A percentile compares a stretch with the other conserved stretches of the same genome.
Conservation (phyloP, 2,888 invertebrate genomes). For the Heliconius cydno region DNA sequence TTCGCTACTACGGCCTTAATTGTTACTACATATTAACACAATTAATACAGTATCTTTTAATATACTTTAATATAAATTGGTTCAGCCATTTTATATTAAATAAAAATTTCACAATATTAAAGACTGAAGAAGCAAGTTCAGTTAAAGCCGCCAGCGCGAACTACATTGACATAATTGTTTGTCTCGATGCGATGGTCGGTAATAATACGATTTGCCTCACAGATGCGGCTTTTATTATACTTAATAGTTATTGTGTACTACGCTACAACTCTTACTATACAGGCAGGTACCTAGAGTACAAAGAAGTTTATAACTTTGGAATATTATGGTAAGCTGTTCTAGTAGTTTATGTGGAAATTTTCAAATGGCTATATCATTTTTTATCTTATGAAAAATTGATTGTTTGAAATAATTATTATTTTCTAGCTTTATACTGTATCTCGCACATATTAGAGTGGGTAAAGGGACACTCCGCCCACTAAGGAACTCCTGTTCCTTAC, state of each 20-base stretch:
- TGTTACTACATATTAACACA: too few species aligned
- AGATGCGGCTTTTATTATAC: conserved; percentile 20
- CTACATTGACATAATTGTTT: conserved; percentile 25
- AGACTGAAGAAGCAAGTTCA: not conserved
- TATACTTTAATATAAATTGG: not conserved
- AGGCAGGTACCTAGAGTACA: not conserved
- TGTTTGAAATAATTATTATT: too few species aligned
- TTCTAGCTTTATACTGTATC: too few species aligned
- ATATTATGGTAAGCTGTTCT: not conserved
- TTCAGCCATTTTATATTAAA: not conserved
- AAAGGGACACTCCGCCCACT: too few species aligned
- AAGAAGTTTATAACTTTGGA: not conserved
- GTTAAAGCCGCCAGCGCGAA: conserved; percentile 9
- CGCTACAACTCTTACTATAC: conserved; percentile 12
- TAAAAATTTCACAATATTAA: conserved; percentile 4
- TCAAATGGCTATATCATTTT: too few species aligned
- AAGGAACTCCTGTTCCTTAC: too few species aligned
- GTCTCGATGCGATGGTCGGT: conserved; percentile 24
- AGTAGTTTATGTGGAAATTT: not conserved
- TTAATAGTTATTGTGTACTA: not conserved
- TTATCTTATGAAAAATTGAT: too few species aligned
- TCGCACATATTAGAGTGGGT: too few species aligned
- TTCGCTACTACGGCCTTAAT: too few species aligned
- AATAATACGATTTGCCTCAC: conserved; percentile 21
- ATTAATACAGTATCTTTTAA: too few species aligned